Evolutionary conservation across 2,113 vertebrate species (phyloP), one percentile per base, ranked within the genome.

Genomic region (Emberiza fucata): DNA sequence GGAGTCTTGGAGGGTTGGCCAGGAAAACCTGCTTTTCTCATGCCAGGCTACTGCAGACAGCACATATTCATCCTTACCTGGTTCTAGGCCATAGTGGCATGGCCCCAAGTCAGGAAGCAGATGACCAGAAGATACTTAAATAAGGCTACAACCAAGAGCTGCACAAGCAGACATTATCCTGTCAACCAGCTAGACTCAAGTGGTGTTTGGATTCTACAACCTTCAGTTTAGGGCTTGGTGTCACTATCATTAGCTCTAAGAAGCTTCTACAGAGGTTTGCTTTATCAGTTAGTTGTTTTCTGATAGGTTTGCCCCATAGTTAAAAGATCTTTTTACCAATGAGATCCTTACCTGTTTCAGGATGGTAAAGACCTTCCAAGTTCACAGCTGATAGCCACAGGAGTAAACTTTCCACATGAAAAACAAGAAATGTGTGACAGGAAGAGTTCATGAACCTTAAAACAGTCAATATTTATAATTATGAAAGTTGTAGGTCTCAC

Each of bases 401-500:
- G 33, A 90, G 35, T 94, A 81, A 92, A 92, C 35, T 22, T 69
- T 69, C 63, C 27, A 60, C 37, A 60, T 33, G 27, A 31, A 73
- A 92, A 78, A 50, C 24, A 86, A 56, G 35, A 88, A 91, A 86
- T n/a, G 5, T 66, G 22, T 81, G 60, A 83, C 60, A 83, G 60
- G 64, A 95, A 93, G 71, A 90, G 83, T 90, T 68, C 50, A 81
- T 66, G 88, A 86, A 70, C 76, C 82, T 88, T 86, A 83, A 95
- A 95, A 90, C 88, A 95, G 42, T 27, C 79, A 73, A 37, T 90
- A 93, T 90, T 90, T 92, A 50, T 83, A 86, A 93, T 90, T 78
- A 92, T 44, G 51, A 95, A 95, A 95, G 86, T 90, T 90, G 64
- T 63, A 83, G 72, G 47, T 86, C 94, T 93, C 82, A 86, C 68